Base-by-base conservation (phyloP, 2,113 vertebrate genomes). In the Nothocercus nigrocapillus region DNA sequence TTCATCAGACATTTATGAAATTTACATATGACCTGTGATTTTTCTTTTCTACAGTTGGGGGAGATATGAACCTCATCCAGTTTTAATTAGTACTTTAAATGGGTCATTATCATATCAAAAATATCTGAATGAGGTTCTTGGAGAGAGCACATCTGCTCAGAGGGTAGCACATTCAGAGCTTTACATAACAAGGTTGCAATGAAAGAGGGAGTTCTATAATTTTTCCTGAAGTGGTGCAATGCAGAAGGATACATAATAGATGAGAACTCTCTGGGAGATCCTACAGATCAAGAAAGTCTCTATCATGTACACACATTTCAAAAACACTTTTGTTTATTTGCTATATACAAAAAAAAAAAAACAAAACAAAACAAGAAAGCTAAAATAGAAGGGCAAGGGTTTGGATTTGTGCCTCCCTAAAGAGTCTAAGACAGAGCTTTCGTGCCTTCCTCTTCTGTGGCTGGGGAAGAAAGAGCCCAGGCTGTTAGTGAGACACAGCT, bases 51-150 rank as follows among this genome's bases (percentile, higher is more conserved):
- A 90, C 91, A 92, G 82, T 59, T 77, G 20, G 32, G 40, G 18
- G 64, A 89, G 72, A 88, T 66, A 77, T 19, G 76, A 95, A 90
- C 83, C 51, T 79, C 82, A 93, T 95, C 25, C 62, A 90, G 17
- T 88, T 92, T 97, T 96, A 96, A 96, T 93, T 91, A 89, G 73
- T 58, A 76, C 70, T 92, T 91, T 91, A 95, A 97, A 96, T 91
- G 75, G 91, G 73, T 84, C 79, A 89, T 94, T 95, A 88, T 75
- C 51, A 74, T 85, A 93, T 92, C 86, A 89, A 86, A 95, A 90
- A 91, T 87, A 84, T 85, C 82, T 83, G 89, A 93, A 88, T 91
- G 69, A 69, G 62, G 38, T 68, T 93, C 79, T 93, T 84, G 69
- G 87, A 93, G 49, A 54, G 75, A 74, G 66, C 32, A 77, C 18